phyloP scores from a whole-genome alignment of 1,140 invertebrate genomes.

The Apis mellifera region Amel_HAv3.1 CM009932.2:7272001-7272500 shows the following conservation, averaged over 20 bases:
- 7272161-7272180: constrained; percentile 39
- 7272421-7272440: too few relatives aligned
- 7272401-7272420: background rate
- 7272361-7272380: background rate
- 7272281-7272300: constrained; percentile 44
- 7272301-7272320: constrained; percentile 7
- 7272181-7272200: constrained; percentile 40
- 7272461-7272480: too few relatives aligned
- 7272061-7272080: constrained; percentile 20
- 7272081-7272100: constrained; percentile 29
- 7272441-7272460: too few relatives aligned
- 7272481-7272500: too few relatives aligned
- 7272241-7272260: constrained; percentile 46
- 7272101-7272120: constrained; percentile 2
- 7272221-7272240: constrained; percentile 6
- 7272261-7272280: constrained; percentile 50
- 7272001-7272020: constrained; percentile 40
- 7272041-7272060: too few relatives aligned
- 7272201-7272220: background rate
- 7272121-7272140: constrained; percentile 5
- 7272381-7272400: background rate
- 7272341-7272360: background rate
- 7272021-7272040: background rate
- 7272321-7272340: constrained; percentile 21
- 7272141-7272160: constrained; percentile 14